These are phyloP conservation scores for Hyles vespertilio DNA, from an alignment of 1,140 invertebrate genomes.

Conservation along the genomic window DNA sequence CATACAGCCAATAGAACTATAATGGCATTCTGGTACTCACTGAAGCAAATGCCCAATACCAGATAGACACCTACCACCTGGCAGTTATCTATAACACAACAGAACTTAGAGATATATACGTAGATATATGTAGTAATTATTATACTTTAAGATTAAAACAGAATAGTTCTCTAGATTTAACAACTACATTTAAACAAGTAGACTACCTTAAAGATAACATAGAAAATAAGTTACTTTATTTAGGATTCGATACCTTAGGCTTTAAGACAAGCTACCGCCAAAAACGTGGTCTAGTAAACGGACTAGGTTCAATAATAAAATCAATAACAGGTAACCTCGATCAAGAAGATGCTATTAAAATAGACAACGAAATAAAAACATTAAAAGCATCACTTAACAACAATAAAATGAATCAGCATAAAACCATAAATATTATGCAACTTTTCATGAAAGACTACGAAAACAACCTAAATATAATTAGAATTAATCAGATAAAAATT, in stretches of 20 bases:
- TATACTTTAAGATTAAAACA: slow-evolving; percentile 25
- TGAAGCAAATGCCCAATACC: slow-evolving; percentile 21
- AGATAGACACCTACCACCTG: slow-evolving; percentile 22
- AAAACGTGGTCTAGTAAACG: slow-evolving; percentile 14
- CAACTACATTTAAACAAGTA: slow-evolving; percentile 17
- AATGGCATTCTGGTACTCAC: slow-evolving; percentile 24
- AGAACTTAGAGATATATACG: slow-evolving; percentile 16
- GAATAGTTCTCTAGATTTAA: slow-evolving; percentile 5
- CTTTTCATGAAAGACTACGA: slow-evolving; percentile 21
- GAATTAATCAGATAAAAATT: slow-evolving; percentile 13
- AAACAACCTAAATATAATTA: slow-evolving; percentile 14
- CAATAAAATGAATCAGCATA: slow-evolving; percentile 14
- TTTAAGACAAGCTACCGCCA: slow-evolving; percentile 12
- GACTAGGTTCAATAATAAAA: slow-evolving; percentile 17
- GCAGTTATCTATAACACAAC: slow-evolving; percentile 21
- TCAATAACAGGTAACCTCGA: slow-evolving; percentile 19
- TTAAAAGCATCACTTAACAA: slow-evolving; percentile 13
- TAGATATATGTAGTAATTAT: slow-evolving; percentile 24
- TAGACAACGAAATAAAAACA: slow-evolving; percentile 19
- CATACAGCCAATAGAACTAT: slow-evolving; percentile 26
- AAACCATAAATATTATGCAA: slow-evolving; percentile 19
- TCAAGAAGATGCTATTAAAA: slow-evolving; percentile 15
- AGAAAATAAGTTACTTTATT: slow-evolving; percentile 29
- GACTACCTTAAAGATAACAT: slow-evolving; percentile 24
- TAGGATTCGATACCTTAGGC: slow-evolving; percentile 23